A percentile compares a stretch with the other conserved stretches of the same genome.
Evolutionary conservation across 2,797 vertebrate species (phyloP).

Genomic region (Pseudomugil gertrudae): DNA sequence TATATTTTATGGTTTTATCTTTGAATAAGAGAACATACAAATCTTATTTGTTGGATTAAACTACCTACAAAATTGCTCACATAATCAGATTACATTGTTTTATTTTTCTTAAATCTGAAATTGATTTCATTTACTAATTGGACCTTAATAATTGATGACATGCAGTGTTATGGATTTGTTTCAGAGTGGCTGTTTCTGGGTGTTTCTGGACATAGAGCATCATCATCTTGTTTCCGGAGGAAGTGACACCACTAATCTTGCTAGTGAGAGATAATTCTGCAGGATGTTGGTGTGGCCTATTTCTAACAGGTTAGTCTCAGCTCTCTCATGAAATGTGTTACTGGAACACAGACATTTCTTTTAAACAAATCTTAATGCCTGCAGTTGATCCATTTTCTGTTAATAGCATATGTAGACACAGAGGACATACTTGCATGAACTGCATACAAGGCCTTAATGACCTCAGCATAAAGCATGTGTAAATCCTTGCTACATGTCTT

Average conservation of each 20-base stretch:
- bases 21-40: background rate
- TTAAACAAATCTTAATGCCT: slow-evolving; percentile 3
- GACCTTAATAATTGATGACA: slow-evolving; percentile 8
- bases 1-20: background rate
- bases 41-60: background rate
- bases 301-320: slow-evolving; percentile 59
- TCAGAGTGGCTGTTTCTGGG: slow-evolving; percentile 61
- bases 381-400: slow-evolving; percentile 9
- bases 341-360: background rate
- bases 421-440: slow-evolving; percentile 19
- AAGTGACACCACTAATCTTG: slow-evolving; percentile 40
- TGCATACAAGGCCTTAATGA: slow-evolving; percentile 33
- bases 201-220: slow-evolving; percentile 56
- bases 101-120: background rate
- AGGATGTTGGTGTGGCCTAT: slow-evolving; percentile 64
- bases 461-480: slow-evolving; percentile 40
- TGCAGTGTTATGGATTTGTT: slow-evolving; percentile 63
- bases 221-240: slow-evolving; percentile 62
- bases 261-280: slow-evolving; percentile 52
- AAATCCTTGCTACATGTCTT: slow-evolving; percentile 61
- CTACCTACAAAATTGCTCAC: background rate
- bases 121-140: background rate
- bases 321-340: slow-evolving; percentile 10
- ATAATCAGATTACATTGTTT: background rate
- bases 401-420: slow-evolving; percentile 15